These are phyloP conservation scores for Tachysurus fulvidraco DNA, from an alignment of 2,113 vertebrate species.

Conservation along the genomic window DNA sequence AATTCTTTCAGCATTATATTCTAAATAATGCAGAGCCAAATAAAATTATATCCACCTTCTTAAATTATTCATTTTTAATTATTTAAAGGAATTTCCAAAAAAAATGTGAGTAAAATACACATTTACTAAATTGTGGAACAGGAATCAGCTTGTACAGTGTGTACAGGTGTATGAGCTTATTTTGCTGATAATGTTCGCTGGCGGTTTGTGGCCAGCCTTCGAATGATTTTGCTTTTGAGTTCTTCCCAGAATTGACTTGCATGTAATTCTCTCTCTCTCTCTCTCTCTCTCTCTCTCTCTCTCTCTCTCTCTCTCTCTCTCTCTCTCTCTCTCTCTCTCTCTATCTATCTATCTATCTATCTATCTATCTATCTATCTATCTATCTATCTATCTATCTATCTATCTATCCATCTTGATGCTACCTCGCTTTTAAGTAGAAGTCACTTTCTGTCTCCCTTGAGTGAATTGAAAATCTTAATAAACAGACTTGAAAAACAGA, in stretches of 20 bases:
- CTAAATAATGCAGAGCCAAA: background rate
- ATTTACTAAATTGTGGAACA: background rate
- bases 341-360: background rate
- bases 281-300: background rate
- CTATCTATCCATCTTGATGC: background rate
- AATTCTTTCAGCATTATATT: too few relatives aligned
- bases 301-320: too few relatives aligned
- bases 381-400: background rate
- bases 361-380: too few relatives aligned
- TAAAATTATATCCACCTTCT: background rate
- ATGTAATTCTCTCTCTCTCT: too few relatives aligned
- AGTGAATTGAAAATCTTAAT: background rate
- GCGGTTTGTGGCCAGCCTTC: conserved; percentile 10
- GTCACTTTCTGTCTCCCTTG: background rate
- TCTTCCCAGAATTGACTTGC: conserved; percentile 24
- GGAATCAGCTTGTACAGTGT: background rate
- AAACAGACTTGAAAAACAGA: too few relatives aligned
- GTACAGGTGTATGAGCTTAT: background rate
- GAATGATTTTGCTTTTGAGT: conserved; percentile 12
- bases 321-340: background rate
- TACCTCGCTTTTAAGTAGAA: background rate
- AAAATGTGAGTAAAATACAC: background rate
- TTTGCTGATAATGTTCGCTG: conserved; percentile 25
- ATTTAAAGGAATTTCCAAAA: background rate
- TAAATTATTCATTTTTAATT: background rate